Conservation (phyloP, 2,113 vertebrate species). For the Thinocorus orbignyianus region DNA sequence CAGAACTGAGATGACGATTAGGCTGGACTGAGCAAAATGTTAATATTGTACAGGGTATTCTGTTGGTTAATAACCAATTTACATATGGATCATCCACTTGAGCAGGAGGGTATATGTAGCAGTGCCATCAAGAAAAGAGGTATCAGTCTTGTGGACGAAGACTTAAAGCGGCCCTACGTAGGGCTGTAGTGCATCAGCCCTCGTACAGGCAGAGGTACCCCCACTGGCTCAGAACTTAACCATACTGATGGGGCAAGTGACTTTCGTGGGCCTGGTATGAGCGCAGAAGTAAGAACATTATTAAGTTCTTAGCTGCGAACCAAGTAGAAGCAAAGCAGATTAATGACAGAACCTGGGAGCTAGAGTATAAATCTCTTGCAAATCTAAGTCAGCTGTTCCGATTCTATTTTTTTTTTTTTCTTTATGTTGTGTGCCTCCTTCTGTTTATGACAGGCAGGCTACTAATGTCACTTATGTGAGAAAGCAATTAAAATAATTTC, state of each 20-base stretch:
- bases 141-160: background rate
- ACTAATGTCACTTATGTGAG: background rate
- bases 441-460: background rate
- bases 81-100: background rate
- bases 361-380: background rate
- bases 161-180: background rate
- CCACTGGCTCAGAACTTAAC: background rate
- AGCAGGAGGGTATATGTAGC: background rate
- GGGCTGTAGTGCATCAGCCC: background rate
- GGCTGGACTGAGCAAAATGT: background rate
- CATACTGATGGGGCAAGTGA: background rate
- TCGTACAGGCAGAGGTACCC: background rate
- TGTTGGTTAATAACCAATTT: background rate
- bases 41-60: background rate
- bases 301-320: background rate
- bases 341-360: background rate
- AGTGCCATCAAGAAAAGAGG: background rate
- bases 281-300: background rate
- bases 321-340: background rate
- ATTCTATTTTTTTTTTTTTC: background rate
- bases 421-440: background rate
- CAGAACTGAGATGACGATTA: background rate
- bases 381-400: background rate
- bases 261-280: fast-evolving
- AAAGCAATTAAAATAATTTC: conserved; percentile 50